Percentiles rank a stretch among this genome's conserved stretches.
These are phyloP conservation scores for Dysidea cf. avara DNA, from an alignment of 37 sponge, comb jelly and placozoan genomes.

Conservation along the genomic window DNA sequence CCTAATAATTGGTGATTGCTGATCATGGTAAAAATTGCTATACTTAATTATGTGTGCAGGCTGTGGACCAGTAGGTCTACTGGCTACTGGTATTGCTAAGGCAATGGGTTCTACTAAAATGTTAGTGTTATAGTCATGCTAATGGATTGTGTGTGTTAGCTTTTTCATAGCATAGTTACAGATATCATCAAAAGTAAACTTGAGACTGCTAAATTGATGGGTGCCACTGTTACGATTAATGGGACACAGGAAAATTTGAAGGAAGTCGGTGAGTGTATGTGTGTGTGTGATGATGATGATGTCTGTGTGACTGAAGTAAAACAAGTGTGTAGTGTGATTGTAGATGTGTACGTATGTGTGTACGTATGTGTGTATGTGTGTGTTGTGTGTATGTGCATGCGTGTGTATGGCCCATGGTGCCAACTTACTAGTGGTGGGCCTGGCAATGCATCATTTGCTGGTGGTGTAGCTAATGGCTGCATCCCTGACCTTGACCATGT, in stretches of 20 bases:
- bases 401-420: no score
- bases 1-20: constrained; percentile 59
- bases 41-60: constrained; percentile 27
- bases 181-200: constrained; percentile 67
- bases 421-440: no score
- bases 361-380: background rate
- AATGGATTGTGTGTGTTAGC: constrained; percentile 3
- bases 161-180: constrained; percentile 50
- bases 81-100: constrained; percentile 74
- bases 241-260: constrained; percentile 66
- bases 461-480: no score
- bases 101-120: constrained; percentile 81
- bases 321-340: no score
- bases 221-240: constrained; percentile 80
- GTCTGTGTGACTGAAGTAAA: no score
- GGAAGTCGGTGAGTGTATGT: constrained; percentile 5
- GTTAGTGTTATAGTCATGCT: constrained; percentile 23
- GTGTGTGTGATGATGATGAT: no score
- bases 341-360: no score
- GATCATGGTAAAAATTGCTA: constrained; percentile 6
- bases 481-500: no score
- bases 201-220: constrained; percentile 67
- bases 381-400: no score
- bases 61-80: constrained; percentile 90
- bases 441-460: no score